These are phyloP conservation scores for Patella ulyssiponensis DNA, from an alignment of 2,888 invertebrate species.

Conservation along the genomic window DNA sequence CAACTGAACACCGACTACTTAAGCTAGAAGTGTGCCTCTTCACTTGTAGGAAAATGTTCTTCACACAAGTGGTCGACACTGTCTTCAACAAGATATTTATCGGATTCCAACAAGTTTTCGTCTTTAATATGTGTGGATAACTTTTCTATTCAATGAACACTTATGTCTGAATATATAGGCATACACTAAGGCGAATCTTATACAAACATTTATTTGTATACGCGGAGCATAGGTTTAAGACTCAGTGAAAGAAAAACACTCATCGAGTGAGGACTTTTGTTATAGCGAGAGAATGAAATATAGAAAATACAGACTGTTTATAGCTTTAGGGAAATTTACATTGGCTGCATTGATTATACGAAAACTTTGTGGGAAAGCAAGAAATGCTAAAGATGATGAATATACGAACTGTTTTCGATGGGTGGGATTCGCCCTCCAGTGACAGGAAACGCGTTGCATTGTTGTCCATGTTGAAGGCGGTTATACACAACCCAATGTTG, in stretches of 20 bases:
- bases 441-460: slow-evolving; percentile 3
- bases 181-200: background rate
- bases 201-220: slow-evolving; percentile 12
- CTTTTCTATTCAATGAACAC: slow-evolving; percentile 9
- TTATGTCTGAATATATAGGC: slow-evolving; percentile 7
- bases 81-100: slow-evolving; percentile 12
- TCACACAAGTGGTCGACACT: slow-evolving; percentile 5
- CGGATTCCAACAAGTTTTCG: slow-evolving; percentile 5
- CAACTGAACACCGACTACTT: background rate
- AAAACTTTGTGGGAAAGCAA: background rate
- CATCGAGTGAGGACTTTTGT: slow-evolving; percentile 4
- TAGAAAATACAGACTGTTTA: background rate
- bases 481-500: background rate
- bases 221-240: slow-evolving; percentile 7
- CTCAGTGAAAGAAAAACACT: slow-evolving; percentile 4
- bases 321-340: slow-evolving; percentile 5
- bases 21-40: slow-evolving; percentile 1
- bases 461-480: background rate
- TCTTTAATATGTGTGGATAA: slow-evolving; percentile 11
- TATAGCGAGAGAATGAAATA: background rate
- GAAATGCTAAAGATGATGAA: background rate
- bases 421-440: background rate
- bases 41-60: background rate
- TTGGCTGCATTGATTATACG: background rate
- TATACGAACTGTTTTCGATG: slow-evolving; percentile 1